These are phyloP conservation scores for Smutsia temminckii DNA, from an alignment of 2,797 vertebrate genomes.

Conservation along the genomic window DNA sequence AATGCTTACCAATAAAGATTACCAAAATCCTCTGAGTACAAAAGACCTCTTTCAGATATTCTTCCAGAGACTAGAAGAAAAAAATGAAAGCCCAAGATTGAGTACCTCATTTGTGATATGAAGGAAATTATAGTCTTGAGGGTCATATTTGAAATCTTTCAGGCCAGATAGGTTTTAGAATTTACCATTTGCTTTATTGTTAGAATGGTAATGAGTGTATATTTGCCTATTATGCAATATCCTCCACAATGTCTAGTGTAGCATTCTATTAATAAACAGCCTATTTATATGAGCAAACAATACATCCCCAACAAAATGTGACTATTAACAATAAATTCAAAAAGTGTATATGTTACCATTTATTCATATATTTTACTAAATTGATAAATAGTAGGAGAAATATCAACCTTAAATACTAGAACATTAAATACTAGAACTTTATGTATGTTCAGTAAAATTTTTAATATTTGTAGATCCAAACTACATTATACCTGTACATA, in stretches of 20 bases:
- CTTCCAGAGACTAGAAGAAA: background rate
- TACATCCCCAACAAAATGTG: background rate
- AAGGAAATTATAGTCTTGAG: background rate
- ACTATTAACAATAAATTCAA: background rate
- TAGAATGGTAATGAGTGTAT: background rate
- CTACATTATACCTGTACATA: background rate
- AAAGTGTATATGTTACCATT: background rate
- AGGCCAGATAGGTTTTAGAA: background rate
- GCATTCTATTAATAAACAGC: background rate
- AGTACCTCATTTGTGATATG: background rate
- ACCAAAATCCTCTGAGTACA: background rate
- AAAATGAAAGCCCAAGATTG: background rate
- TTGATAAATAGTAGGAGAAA: background rate
- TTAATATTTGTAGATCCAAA: background rate
- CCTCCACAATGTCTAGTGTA: background rate
- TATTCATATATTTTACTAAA: constrained; percentile 16
- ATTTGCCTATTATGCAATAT: background rate
- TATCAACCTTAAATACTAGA: background rate
- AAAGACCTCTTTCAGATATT: background rate
- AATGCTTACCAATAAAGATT: background rate
- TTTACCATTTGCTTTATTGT: background rate
- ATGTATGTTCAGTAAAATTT: background rate
- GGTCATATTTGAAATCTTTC: background rate
- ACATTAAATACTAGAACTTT: background rate
- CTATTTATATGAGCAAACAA: background rate